These are phyloP conservation scores for Caiman crocodilus DNA, from an alignment of 2,797 vertebrate species.

Conservation along the genomic window DNA sequence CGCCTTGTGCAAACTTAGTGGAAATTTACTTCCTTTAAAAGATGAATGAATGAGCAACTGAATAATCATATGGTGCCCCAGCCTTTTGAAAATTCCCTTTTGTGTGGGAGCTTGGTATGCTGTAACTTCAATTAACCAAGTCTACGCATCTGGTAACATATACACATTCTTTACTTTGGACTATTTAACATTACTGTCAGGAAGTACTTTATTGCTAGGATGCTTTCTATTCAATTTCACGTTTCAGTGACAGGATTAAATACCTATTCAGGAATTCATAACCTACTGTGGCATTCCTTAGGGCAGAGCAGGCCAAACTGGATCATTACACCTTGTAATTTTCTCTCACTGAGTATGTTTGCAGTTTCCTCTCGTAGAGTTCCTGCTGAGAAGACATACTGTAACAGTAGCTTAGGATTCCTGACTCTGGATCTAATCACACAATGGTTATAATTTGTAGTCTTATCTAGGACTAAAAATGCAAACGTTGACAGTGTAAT, in stretches of 20 bases:
- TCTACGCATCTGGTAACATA: background rate
- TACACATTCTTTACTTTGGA: conserved; percentile 20
- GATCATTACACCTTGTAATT: background rate
- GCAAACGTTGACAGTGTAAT: background rate
- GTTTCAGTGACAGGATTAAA: conserved; percentile 13
- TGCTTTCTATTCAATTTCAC: conserved; percentile 18
- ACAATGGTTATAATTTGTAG: background rate
- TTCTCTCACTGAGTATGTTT: background rate
- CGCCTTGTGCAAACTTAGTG: conserved; percentile 39
- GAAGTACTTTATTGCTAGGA: conserved; percentile 15
- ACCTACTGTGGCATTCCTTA: background rate
- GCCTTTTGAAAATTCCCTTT: conserved; percentile 17
- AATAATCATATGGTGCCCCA: conserved; percentile 45
- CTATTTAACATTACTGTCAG: conserved; percentile 20
- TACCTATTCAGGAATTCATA: background rate
- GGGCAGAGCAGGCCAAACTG: background rate
- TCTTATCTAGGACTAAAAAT: background rate
- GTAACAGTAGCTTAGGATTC: background rate
- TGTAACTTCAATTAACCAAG: conserved; percentile 50
- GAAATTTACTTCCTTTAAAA: conserved; percentile 44
- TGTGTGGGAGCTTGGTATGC: conserved; percentile 39
- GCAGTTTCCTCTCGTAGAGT: background rate
- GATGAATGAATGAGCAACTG: conserved; percentile 33
- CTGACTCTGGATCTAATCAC: background rate
- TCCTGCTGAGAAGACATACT: background rate